phyloP scores from a whole-genome alignment of 2,113 vertebrate genomes.

The Megatriorchis doriae region DNA sequence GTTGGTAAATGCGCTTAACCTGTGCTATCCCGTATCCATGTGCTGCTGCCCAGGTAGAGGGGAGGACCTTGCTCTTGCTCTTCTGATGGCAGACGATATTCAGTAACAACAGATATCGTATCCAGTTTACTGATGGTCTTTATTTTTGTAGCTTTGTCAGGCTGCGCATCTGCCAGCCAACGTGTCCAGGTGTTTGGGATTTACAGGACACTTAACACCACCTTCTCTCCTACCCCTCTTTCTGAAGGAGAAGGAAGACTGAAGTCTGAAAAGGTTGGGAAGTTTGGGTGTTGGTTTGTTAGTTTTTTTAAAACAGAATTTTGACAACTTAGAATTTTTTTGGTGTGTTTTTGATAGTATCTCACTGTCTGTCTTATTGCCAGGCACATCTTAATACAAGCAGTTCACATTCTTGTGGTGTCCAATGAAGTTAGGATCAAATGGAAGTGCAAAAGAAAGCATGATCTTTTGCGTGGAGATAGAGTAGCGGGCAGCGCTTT shows the following conservation, averaged over 20 bases:
- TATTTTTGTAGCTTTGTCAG: not conserved
- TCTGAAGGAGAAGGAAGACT: not conserved
- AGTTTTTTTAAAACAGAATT: not conserved
- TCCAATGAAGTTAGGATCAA: not conserved
- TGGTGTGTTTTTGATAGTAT: not conserved
- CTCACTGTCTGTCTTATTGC: not conserved
- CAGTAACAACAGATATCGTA: rapidly evolving
- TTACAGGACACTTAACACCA: not conserved
- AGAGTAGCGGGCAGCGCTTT: not conserved
- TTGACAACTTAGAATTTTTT: not conserved
- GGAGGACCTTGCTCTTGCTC: not conserved
- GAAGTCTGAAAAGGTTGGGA: not conserved
- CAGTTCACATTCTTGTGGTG: not conserved
- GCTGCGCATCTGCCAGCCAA: not conserved
- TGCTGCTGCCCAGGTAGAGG: not conserved
- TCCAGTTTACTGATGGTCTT: not conserved
- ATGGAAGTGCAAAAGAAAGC: not conserved
- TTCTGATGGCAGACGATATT: not conserved
- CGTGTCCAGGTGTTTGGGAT: not conserved
- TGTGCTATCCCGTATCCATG: not conserved
- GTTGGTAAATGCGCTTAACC: not conserved
- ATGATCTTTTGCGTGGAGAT: not conserved
- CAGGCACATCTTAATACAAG: not conserved
- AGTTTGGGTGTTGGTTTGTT: not conserved
- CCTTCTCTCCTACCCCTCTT: not conserved